Evolutionary conservation across 1,140 invertebrate genomes (phyloP), one percentile per base, ranked within the genome.

Genomic region (Linepithema humile): DNA sequence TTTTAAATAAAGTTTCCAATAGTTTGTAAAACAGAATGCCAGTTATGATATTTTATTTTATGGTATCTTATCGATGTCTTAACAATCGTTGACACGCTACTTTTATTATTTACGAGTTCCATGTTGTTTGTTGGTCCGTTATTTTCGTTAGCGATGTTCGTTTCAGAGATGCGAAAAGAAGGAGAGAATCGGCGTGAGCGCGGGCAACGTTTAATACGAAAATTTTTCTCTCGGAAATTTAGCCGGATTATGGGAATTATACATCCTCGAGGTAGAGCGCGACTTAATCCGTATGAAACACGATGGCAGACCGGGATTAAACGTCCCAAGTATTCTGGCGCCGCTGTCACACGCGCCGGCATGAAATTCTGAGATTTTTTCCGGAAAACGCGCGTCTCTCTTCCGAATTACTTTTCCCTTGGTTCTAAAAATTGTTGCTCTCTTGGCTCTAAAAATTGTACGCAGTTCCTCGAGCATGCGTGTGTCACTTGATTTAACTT

Each of bases 221-320:
- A 91, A 86, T 90, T 92, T 90, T 89, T 91, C 87, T 89, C 84
- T 82, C 45, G 53, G 74, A 87, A 84, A 86, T 88, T 86, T 87
- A 83, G 85, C 55, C 69, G 86, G 87, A 88, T 92, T 91, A 91
- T 82, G 82, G 85, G 88, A 91, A 90, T 91, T 90, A 90, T 88
- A 88, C 69, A 90, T 84, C 75, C 64, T 53, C 59, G 73, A 73
- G 84, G 80, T 53, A 73, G 72, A 88, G 86, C 45, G 69, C 84
- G 77, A 89, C 91, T 91, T 90, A 91, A 91, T 89, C 84, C 89
- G 77, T 83, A 88, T 89, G 84, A 91, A 91, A 90, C 87, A 90
- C 73, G 88, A 89, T 86, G 86, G 87, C 87, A 90, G 84, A 57
- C 60, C 59, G 59, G 87, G 90, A 91, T 91, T 91, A 91, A 86